Base-by-base conservation (phyloP, 1,140 invertebrate genomes). In the Zaprionus kolodkinae region DNA sequence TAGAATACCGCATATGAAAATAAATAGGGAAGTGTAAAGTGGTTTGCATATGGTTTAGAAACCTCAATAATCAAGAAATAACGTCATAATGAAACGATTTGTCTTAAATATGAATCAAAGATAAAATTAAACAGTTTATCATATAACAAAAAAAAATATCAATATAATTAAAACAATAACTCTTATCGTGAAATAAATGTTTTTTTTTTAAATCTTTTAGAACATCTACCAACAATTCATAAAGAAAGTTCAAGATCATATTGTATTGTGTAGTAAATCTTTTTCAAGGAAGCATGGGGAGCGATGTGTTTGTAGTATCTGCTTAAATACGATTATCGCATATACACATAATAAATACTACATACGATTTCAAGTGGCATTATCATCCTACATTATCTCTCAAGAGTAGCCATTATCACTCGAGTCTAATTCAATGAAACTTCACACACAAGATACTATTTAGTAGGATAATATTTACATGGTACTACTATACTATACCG, bases 401-500 rank as follows among this genome's bases (percentile, higher is more conserved):
- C 21, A 21, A 17, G 10, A 25, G 45, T 25, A 50, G 15, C 11
- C 11, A 50, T 50, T 25, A 50, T 50, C 45, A 25, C 45, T 50
- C 10, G 45, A 17, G 45, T 50, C 45, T 50, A 50, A 50, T 50
- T 50, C 45, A 50, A 50, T 50, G 45, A 50, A 50, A 50, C 45
- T 50, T 17, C 17, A 21, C 45, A 43, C 40, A n/a, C 45, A 48
- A 30, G 27, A 30, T 30, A 30, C 27, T 5, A 30, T 30, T 3
- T 15, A 21, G 3, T 21, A 15, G 9, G 2, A 45, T 15, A 45
- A 7, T 45, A 50, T 50, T 25, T 50, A 50, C 45, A 50, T 50
- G n/a, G n/a, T n/a, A 6, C 25, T 27, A 27, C 1, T 10, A 40
- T 21, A 21, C 21, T 21, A 21, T 21, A 21, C 21, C 21, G 2